Evolutionary conservation across 2,797 vertebrate species (phyloP), one percentile per base, ranked within the genome.

Genomic region (Gymnoscopelus microlampas): DNA sequence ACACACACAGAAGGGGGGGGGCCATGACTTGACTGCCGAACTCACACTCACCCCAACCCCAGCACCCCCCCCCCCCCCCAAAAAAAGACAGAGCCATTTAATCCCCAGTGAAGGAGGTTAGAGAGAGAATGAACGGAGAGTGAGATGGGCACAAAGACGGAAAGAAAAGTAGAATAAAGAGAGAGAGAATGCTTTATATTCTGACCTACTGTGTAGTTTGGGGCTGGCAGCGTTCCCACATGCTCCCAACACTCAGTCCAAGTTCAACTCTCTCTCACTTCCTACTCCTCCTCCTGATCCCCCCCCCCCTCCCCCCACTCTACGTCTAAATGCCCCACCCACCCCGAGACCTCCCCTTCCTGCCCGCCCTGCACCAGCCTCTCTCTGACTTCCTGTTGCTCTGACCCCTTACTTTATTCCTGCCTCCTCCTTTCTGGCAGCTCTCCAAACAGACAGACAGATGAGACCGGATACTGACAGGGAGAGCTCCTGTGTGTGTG

Each of bases 371-470:
- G 66, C 70, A 77, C 85, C 77, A 70, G 66, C 84, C 63, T 80
- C 84, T 51, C 76, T 85, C 86, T 82, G 67, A 85, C 91, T 95
- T 96, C 93, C 93, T 94, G 86, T 92, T 95, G 89, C 91, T 92
- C 91, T 95, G 89, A 95, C 87, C 92, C 88, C 76, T 61, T 49
- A 71, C 74, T 74, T 74, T 76, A 50, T 76, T 66, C 66, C 80
- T 73, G 59, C 88, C 86, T 79, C 88, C 86, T 79, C 78, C 77
- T 63, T 78, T 82, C 76, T 84, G 49, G 86, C 88, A 84, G 74
- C 74, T 66, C 8, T 85, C 90, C 89, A 88, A 78, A 77, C 73
- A 86, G 85, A 81, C 83, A 83, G 83, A 79, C 85, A 60, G 68
- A 81, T 78, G 83, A 83, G 78, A 81, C 83, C 67, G 70, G 83